A percentile compares a stretch with the other conserved stretches of the same genome.
Evolutionary conservation across 1,140 invertebrate genomes (phyloP).

Genomic region (Diprion similis): DNA sequence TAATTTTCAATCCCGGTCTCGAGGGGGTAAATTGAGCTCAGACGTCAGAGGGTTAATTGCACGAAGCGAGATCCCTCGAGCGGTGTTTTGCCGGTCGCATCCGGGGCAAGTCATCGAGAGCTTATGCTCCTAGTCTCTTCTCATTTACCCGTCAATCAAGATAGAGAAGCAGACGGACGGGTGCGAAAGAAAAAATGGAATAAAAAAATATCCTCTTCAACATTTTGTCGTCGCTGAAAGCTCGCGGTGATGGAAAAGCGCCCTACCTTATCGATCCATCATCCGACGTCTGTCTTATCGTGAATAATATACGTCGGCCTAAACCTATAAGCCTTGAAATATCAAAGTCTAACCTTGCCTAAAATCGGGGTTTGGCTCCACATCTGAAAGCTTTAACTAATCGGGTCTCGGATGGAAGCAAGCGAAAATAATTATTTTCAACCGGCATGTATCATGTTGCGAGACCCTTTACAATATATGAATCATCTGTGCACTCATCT

Average conservation of each 20-base stretch:
- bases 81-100: not conserved
- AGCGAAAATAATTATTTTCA: not conserved
- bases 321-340: conserved; percentile 6
- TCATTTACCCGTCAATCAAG: too few species aligned
- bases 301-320: conserved; percentile 2
- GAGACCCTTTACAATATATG: not conserved
- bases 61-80: not conserved
- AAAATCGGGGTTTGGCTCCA: not conserved
- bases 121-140: not conserved
- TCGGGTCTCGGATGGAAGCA: not conserved
- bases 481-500: not conserved
- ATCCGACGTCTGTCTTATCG: conserved; percentile 7
- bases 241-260: not conserved
- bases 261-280: conserved; percentile 4
- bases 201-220: not conserved
- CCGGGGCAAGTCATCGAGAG: not conserved
- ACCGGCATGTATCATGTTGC: not conserved
- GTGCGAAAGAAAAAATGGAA: not conserved
- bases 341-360: not conserved
- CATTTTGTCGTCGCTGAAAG: conserved; percentile 1
- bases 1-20: too few species aligned
- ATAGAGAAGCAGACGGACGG: not conserved
- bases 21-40: not conserved
- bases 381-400: conserved; percentile 3
- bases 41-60: not conserved